Evolutionary conservation across 2,888 invertebrate genomes (phyloP), one percentile per base, ranked within the genome.

Genomic region (Torymus auratus): DNA sequence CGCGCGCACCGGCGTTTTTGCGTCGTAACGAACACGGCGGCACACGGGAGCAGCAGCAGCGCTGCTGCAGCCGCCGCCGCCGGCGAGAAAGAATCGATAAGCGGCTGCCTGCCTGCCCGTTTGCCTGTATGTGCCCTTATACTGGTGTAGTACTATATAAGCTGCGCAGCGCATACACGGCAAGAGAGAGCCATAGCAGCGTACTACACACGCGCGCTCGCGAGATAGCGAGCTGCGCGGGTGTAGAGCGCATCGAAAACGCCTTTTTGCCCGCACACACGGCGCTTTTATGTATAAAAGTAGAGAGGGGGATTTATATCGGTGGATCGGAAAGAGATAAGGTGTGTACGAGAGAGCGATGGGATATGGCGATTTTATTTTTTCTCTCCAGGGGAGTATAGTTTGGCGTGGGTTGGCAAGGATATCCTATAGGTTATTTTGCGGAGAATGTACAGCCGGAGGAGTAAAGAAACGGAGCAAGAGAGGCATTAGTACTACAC

Each of bases 81-180:
- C 70, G 74, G 69, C 58, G 60, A 61, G 60, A 67, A 71, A 55
- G 75, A 80, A 80, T 80, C 80, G 80, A 80, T 80, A 80, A 75
- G 70, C 28, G 79, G 23, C 67, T 68, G 20, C 13, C 56, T n/a
- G 17, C 20, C 67, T 64, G 13, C n/a, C 28, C 52, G 20, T 41
- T 55, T 58, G 65, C 65, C 62, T 50, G 12, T 52, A 12, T 64
- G 62, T 17, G n/a, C n/a, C 41, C 41, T 41, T 41, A 41, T 41
- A 41, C 41, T 41, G 41, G 41, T 41, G 41, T 41, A 41, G 41
- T 41, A 41, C 41, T 41, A 41, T 2, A n/a, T n/a, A n/a, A n/a
- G 7, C 7, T 41, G 55, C 28, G 41, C 0, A 11, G 58, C 53
- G 60, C 55, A 50, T 64, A 52, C 62, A 55, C 62, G 55, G 50